Base-by-base conservation (phyloP, 2,797 vertebrate genomes). In the Botia almorhae region DNA sequence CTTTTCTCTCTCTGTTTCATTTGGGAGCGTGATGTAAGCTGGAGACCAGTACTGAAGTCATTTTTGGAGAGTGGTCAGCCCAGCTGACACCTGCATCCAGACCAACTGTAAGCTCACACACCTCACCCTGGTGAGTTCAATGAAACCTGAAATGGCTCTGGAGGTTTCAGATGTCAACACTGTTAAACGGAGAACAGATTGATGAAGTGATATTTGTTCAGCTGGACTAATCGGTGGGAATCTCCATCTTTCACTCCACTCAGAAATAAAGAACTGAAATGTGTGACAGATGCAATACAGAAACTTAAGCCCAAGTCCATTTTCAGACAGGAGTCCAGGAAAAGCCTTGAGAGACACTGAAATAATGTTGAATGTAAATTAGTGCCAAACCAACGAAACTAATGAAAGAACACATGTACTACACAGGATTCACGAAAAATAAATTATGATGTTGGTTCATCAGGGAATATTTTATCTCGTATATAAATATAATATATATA, bases 21-120 rank as follows among this genome's bases (percentile, higher is more conserved):
- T 63, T 11, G 0, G 67, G 33, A 76, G 7, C 12, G n/a, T 36
- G 50, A 21, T 55, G 29, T n/a, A 76, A 55, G 13, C 16, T 58
- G 19, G 19, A 55, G 48, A 79, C 19, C 19, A 43, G 55, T 50
- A 56, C 14, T 55, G 11, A 43, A 65, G 69, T 65, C 46, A 55
- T 73, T 72, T 53, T 48, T 53, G 36, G 16, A 43, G 69, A 69
- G 23, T 2, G 29, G 64, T 82, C 71, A 71, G 36, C 68, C 76
- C 43, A 78, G 21, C 78, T 78, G 76, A 78, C 76, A 70, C 56
- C 67, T 63, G 68, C 61, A 14, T 63, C 26, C 43, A 63, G 53
- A 50, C 29, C 11, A 50, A 36, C 56, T 48, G 19, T 43, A 48
- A 58, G 19, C 21, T 33, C 5, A n/a, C 63, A 50, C 21, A 26